Evolutionary conservation across 2,113 vertebrate genomes (phyloP).

Genomic region (Tylochromis polylepis): DNA sequence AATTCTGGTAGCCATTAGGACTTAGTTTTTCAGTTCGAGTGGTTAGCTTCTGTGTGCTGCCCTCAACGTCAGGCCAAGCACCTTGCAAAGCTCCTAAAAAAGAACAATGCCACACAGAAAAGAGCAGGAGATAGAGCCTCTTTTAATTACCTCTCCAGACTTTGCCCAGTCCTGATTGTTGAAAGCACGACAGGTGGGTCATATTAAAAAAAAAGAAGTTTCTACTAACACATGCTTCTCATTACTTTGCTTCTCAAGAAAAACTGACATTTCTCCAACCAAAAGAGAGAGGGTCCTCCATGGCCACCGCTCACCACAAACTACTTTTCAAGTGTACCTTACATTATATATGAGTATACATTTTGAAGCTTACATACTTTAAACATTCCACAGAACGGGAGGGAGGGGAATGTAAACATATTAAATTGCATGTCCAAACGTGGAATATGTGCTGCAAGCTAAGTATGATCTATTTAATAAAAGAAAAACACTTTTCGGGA

Average conservation of each 20-base stretch:
- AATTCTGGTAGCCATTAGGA: conserved; percentile 12
- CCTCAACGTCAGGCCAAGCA: neutral
- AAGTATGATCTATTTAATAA: conserved; percentile 36
- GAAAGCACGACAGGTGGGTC: conserved; percentile 88
- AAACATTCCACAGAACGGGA: conserved; percentile 24
- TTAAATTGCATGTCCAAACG: conserved; percentile 37
- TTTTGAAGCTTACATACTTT: conserved; percentile 17
- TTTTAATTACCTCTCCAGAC: conserved; percentile 60
- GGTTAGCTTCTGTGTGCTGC: neutral
- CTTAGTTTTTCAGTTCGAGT: conserved; percentile 1
- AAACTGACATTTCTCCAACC: conserved; percentile 83
- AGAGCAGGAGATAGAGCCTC: neutral
- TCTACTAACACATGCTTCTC: conserved; percentile 83
- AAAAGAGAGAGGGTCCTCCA: conserved; percentile 60
- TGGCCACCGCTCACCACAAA: conserved; percentile 46
- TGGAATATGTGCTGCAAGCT: conserved; percentile 27
- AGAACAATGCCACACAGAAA: neutral
- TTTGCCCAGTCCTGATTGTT: conserved; percentile 66
- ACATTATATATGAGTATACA: conserved; percentile 48
- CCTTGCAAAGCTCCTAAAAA: neutral
- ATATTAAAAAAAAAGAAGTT: conserved; percentile 76
- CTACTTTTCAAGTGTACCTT: conserved; percentile 53
- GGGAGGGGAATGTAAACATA: conserved; percentile 52
- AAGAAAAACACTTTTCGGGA: conserved; percentile 37
- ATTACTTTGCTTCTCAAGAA: conserved; percentile 78